Conservation (phyloP, 2,888 invertebrate genomes). For the Aleiodes alternator region DNA sequence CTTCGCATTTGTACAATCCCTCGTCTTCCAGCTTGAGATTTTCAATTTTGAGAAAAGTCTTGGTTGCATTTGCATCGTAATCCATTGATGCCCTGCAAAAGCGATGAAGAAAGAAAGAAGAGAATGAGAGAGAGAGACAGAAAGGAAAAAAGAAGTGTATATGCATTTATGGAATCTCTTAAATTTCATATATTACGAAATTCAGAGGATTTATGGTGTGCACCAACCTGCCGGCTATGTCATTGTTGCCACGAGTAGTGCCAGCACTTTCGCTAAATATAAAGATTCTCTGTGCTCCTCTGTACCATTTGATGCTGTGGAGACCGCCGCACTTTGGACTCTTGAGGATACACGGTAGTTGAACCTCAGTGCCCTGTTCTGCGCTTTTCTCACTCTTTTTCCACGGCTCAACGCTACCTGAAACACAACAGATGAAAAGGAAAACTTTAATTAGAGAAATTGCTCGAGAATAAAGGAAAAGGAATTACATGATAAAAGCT, state of each 20-base stretch:
- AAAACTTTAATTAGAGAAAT: background rate
- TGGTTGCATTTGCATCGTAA: conserved; percentile 81
- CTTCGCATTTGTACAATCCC: conserved; percentile 88
- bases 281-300: conserved; percentile 84
- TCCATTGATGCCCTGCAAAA: conserved; percentile 82
- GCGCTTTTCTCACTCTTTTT: conserved; percentile 77
- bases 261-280: conserved; percentile 83
- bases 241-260: conserved; percentile 83
- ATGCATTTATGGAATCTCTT: background rate
- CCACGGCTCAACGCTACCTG: conserved; percentile 72
- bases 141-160: background rate
- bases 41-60: conserved; percentile 82
- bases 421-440: conserved; percentile 49
- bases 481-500: background rate
- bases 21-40: conserved; percentile 85
- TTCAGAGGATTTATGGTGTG: conserved; percentile 37
- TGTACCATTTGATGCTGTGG: conserved; percentile 91
- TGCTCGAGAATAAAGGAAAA: background rate
- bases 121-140: background rate
- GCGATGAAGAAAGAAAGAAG: background rate
- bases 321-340: conserved; percentile 85
- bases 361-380: conserved; percentile 82
- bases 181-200: conserved; percentile 9
- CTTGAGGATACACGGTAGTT: conserved; percentile 85
- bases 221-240: conserved; percentile 83